Percentiles rank a stretch among this genome's conserved stretches.
These are phyloP conservation scores for Alcis repandata DNA, from an alignment of 2,888 invertebrate species.

Conservation along the genomic window DNA sequence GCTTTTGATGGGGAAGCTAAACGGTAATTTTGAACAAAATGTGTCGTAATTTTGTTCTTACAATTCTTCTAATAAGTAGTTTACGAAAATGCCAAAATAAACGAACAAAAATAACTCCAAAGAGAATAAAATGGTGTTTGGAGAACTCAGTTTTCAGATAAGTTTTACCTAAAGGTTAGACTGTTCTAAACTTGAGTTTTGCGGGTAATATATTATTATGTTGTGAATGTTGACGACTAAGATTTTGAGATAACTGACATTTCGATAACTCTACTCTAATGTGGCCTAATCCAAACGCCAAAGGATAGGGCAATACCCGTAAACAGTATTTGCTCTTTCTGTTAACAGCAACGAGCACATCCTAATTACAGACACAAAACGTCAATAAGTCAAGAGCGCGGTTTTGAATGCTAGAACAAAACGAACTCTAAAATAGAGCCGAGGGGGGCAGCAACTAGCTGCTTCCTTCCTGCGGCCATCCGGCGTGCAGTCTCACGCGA, in stretches of 20 bases:
- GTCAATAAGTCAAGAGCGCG: constrained; percentile 57
- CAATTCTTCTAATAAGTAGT: too few relatives aligned
- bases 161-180: too few relatives aligned
- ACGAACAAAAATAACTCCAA: not conserved
- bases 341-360: constrained; percentile 33
- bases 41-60: not conserved
- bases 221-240: too few relatives aligned
- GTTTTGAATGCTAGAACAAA: constrained; percentile 73
- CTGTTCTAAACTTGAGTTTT: too few relatives aligned
- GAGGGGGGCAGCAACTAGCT: constrained; percentile 84
- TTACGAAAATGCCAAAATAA: too few relatives aligned
- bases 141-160: not conserved
- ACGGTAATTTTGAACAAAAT: not conserved
- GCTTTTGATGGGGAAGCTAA: constrained; percentile 24
- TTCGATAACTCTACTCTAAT: not conserved
- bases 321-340: constrained; percentile 31
- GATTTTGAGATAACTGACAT: not conserved
- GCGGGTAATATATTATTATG: too few relatives aligned
- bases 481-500: constrained; percentile 83
- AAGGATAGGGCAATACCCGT: constrained; percentile 9
- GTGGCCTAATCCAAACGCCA: not conserved
- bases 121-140: not conserved
- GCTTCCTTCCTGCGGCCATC: constrained; percentile 86
- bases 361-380: constrained; percentile 39
- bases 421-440: constrained; percentile 83